These are phyloP conservation scores for Pachymerium ferrugineum DNA, from an alignment of 2,888 invertebrate genomes.

Conservation along the genomic window DNA sequence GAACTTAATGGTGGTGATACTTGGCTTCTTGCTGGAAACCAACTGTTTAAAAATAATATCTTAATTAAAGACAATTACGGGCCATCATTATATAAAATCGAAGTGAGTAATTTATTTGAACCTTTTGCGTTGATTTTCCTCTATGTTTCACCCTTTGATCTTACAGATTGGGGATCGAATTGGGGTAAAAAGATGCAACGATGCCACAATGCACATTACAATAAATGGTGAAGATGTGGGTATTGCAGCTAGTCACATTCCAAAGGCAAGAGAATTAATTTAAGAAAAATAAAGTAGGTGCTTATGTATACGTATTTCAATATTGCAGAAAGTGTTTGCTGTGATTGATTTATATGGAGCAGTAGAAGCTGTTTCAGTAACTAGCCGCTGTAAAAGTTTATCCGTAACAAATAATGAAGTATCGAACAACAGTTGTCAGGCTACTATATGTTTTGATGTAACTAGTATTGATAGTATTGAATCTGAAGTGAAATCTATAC, in stretches of 20 bases:
- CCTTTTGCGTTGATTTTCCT: not conserved
- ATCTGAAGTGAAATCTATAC: constrained; percentile 43
- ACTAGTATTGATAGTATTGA: constrained; percentile 41
- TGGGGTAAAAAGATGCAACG: constrained; percentile 62
- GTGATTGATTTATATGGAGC: constrained; percentile 76
- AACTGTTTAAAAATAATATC: constrained; percentile 62
- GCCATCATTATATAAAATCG: constrained; percentile 71
- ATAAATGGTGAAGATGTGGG: constrained; percentile 78
- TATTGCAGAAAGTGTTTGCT: constrained; percentile 65
- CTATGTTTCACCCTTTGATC: not conserved
- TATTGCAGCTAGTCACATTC: constrained; percentile 65
- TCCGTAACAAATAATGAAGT: not conserved
- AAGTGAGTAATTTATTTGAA: constrained; percentile 47
- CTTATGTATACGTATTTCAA: not conserved
- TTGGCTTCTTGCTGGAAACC: constrained; percentile 58
- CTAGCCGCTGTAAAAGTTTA: constrained; percentile 44
- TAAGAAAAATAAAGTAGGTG: too few species aligned
- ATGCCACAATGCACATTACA: constrained; percentile 65
- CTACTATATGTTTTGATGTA: constrained; percentile 35
- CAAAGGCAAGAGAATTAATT: constrained; percentile 57
- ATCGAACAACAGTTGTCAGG: not conserved
- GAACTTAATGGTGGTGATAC: constrained; percentile 55
- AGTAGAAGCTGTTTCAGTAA: constrained; percentile 69
- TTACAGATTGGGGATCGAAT: constrained; percentile 60
- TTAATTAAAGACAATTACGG: constrained; percentile 64